Conservation (phyloP, 2,797 vertebrate species). For the Ctenopoma multispine region DNA sequence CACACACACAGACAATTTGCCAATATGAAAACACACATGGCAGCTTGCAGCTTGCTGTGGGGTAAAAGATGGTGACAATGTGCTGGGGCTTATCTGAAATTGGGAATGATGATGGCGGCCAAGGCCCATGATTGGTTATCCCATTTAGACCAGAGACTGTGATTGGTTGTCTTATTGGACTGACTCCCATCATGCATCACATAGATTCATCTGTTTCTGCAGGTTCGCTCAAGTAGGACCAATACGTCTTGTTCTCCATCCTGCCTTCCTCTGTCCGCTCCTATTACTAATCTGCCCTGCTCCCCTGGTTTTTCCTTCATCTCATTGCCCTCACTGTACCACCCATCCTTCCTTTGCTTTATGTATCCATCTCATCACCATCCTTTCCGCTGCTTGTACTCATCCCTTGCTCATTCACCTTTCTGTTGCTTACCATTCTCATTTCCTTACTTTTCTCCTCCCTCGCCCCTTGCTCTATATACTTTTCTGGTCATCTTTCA, state of each 20-base stretch:
- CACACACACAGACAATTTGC: conserved; percentile 14
- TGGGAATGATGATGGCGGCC: conserved; percentile 62
- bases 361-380: conserved; percentile 60
- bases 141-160: conserved; percentile 71
- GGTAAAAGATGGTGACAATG: conserved; percentile 62
- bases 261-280: conserved; percentile 47
- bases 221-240: conserved; percentile 58
- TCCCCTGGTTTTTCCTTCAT: conserved; percentile 55
- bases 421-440: conserved; percentile 23
- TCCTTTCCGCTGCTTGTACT: conserved; percentile 39
- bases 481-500: conserved; percentile 49
- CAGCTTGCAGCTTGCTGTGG: conserved; percentile 43
- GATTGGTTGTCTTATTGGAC: conserved; percentile 71
- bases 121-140: conserved; percentile 74
- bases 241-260: conserved; percentile 65
- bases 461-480: conserved; percentile 19
- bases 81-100: conserved; percentile 63
- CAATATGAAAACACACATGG: neutral
- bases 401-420: conserved; percentile 28
- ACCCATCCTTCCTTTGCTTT: conserved; percentile 37
- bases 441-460: conserved; percentile 43
- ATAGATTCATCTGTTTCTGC: conserved; percentile 67
- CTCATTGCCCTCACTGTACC: conserved; percentile 50
- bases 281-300: conserved; percentile 54
- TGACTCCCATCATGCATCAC: conserved; percentile 72